A percentile compares a stretch with the other conserved stretches of the same genome.
Evolutionary conservation across 2,888 invertebrate genomes (phyloP).

Genomic region (Drosophila multiciliata): DNA sequence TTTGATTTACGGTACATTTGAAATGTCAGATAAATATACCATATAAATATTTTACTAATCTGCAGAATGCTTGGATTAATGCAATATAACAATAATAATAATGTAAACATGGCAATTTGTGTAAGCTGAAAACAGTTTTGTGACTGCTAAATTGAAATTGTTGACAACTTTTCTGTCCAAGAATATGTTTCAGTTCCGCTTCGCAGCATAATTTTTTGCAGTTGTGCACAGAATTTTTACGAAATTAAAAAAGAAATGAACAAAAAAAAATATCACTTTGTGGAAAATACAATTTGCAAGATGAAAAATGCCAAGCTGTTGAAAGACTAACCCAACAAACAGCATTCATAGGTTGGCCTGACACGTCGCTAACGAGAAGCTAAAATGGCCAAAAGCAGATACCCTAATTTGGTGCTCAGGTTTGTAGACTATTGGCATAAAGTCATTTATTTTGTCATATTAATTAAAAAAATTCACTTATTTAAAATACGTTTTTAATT

Average conservation of each 20-base stretch:
- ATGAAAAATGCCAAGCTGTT: not conserved
- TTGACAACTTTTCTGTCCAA: conserved; percentile 12
- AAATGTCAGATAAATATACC: conserved; percentile 1
- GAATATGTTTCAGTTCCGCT: conserved; percentile 12
- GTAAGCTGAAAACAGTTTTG: not conserved
- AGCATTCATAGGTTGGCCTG: conserved; percentile 32
- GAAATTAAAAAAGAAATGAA: conserved; percentile 44
- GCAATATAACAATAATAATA: not conserved
- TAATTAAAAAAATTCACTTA: not conserved
- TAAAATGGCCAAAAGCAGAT: not conserved
- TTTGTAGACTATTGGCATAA: not conserved
- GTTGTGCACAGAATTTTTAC: conserved; percentile 56
- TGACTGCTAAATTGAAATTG: not conserved
- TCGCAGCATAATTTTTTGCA: conserved; percentile 26
- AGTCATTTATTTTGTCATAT: not conserved
- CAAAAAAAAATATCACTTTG: conserved; percentile 21
- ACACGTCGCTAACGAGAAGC: conserved; percentile 12
- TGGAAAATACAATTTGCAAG: conserved; percentile 4
- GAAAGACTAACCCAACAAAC: conserved; percentile 4
- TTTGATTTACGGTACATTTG: conserved; percentile 30
- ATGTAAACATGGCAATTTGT: not conserved
- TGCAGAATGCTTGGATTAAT: conserved; percentile 3
- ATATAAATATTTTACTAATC: not conserved
- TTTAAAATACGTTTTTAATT: too few species aligned
- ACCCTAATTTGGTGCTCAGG: not conserved